Evolutionary conservation across 2,113 vertebrate species (phyloP), one percentile per base, ranked within the genome.

Genomic region (Elanoides forficatus): DNA sequence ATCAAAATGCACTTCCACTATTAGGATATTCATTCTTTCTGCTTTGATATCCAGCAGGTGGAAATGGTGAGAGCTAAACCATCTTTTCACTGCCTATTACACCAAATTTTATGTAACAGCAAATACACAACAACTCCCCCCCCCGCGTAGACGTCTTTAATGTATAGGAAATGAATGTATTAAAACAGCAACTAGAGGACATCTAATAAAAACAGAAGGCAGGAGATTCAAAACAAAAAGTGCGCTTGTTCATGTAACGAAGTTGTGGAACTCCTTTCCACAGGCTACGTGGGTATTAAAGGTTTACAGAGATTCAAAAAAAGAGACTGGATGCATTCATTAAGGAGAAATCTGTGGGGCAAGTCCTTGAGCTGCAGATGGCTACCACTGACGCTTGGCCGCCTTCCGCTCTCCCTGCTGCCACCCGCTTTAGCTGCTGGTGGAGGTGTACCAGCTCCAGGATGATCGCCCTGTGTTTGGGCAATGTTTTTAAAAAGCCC

Each of bases 391-490:
- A 48, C 7, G 17, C 34, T 15, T 63, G 84, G 73, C 70, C 3
- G 3, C 48, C 65, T 67, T 55, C 53, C 75, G 30, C 48, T 29
- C 22, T 53, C 66, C 67, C 68, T 38, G 34, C 21, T 72, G 74
- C 30, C 53, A 45, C 34, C 80, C 38, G 5, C 72, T 59, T 56
- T 25, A 63, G 62, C 43, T 0, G 0, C 84, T 85, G 47, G 42
- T 74, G 32, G 75, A 95, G 38, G 45, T 3, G 0, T 13, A 30
- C 32, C 45, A 81, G 68, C 43, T 87, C 73, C 55, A 60, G 60
- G 36, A 56, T 15, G 56, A 75, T 15, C 0, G 0, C 34, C 10
- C 13, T 0, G 0, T 38, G 43, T 38, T 52, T 50, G 3, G 75
- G 67, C 7, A 17, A 8, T 3, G 1, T 34, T 80, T 40, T 17